Percentiles rank a stretch among this genome's conserved stretches.
These are phyloP conservation scores for Saturnia japonica DNA, from an alignment of 2,888 invertebrate species.

Conservation along the genomic window DNA sequence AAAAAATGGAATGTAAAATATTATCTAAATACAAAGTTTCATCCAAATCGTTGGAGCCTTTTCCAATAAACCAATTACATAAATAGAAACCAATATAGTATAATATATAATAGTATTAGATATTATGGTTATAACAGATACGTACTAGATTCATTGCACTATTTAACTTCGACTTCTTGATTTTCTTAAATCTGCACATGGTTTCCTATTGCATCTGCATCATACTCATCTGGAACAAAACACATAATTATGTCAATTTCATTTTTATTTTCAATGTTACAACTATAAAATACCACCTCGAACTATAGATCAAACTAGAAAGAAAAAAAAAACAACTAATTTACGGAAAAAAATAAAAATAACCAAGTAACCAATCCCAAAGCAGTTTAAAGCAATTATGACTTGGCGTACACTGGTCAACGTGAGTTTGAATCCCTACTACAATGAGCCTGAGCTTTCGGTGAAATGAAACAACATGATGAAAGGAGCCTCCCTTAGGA, in stretches of 20 bases:
- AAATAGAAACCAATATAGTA: too few relatives aligned
- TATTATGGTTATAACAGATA: background rate
- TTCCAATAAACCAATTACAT: too few relatives aligned
- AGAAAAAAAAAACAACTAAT: background rate
- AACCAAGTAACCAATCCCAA: background rate
- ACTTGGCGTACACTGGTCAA: too few relatives aligned
- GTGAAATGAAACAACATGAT: too few relatives aligned
- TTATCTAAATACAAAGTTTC: too few relatives aligned
- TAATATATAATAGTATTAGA: too few relatives aligned
- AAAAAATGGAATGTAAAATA: too few relatives aligned
- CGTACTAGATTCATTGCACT: constrained; percentile 34
- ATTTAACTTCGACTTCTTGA: constrained; percentile 16
- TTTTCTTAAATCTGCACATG: constrained; percentile 49
- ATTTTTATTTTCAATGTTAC: background rate
- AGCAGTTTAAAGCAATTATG: too few relatives aligned
- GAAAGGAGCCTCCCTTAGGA: too few relatives aligned
- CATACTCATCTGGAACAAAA: constrained; percentile 61
- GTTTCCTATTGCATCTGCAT: constrained; percentile 31
- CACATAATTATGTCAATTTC: constrained; percentile 16
- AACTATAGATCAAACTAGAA: background rate
- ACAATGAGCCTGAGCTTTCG: too few relatives aligned
- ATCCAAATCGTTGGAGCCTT: too few relatives aligned
- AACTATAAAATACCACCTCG: background rate
- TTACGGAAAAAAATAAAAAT: background rate
- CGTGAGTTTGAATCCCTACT: too few relatives aligned